Evolutionary conservation across 2,888 invertebrate genomes (phyloP).

Genomic region (Patella pellucida): DNA sequence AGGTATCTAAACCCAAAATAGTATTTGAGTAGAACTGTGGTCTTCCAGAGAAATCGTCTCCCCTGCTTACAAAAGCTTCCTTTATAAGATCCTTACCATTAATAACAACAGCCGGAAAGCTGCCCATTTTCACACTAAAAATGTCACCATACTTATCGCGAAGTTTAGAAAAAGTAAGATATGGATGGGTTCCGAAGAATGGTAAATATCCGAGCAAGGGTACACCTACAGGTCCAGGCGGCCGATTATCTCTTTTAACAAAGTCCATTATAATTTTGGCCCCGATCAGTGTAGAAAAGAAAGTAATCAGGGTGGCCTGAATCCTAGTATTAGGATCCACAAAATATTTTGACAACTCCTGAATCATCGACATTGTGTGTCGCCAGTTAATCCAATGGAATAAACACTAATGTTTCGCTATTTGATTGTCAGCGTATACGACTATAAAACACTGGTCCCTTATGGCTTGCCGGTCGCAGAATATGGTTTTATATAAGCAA

Average conservation of each 20-base stretch:
- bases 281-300: background rate
- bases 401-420: too few species aligned
- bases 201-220: conserved; percentile 45
- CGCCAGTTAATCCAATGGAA: too few species aligned
- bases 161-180: conserved; percentile 33
- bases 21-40: conserved; percentile 34
- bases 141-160: conserved; percentile 40
- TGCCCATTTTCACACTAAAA: conserved; percentile 40
- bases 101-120: conserved; percentile 39
- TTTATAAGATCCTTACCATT: conserved; percentile 34
- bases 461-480: too few species aligned
- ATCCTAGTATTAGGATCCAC: background rate
- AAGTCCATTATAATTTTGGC: background rate
- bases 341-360: background rate
- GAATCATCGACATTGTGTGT: too few species aligned
- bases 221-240: conserved; percentile 39
- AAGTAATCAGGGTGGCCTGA: background rate
- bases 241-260: background rate
- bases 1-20: conserved; percentile 21
- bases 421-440: too few species aligned
- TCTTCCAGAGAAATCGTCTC: conserved; percentile 35
- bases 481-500: too few species aligned
- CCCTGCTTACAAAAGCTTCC: conserved; percentile 25
- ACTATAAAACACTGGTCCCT: too few species aligned
- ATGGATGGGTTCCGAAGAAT: conserved; percentile 35